Evolutionary conservation across 2,797 vertebrate species (phyloP).

Genomic region (Coendou prehensilis): DNA sequence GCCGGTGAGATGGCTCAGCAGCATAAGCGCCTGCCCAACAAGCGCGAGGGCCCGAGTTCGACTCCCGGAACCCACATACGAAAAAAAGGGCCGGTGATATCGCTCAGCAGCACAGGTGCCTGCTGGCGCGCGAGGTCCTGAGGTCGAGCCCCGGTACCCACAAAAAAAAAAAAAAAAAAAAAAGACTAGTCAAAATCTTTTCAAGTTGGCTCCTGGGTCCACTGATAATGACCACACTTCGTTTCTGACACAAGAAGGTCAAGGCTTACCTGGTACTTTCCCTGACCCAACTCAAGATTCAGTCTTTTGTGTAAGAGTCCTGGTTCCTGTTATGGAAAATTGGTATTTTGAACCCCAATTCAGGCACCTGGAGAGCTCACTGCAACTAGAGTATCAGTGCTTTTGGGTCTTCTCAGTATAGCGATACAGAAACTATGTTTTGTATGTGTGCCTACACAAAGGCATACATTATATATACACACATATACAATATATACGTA

Average conservation of each 20-base stretch:
- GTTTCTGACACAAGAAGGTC: not conserved
- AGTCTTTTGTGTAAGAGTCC: not conserved
- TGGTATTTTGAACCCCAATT: not conserved
- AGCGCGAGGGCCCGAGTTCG: too few relatives aligned
- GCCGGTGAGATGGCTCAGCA: too few relatives aligned
- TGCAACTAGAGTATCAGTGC: not conserved
- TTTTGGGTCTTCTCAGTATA: not conserved
- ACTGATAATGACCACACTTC: not conserved
- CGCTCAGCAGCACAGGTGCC: too few relatives aligned
- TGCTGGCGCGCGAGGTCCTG: too few relatives aligned
- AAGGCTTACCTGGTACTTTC: not conserved
- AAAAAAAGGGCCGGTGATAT: too few relatives aligned
- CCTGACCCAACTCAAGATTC: not conserved
- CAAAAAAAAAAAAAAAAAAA: too few relatives aligned
- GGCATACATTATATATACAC: not conserved
- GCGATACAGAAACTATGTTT: not conserved
- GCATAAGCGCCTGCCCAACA: too few relatives aligned
- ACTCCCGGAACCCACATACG: too few relatives aligned
- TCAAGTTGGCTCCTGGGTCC: not conserved
- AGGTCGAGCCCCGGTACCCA: too few relatives aligned
- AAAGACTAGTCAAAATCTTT: too few relatives aligned
- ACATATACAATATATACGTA: not conserved
- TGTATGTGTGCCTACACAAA: not conserved
- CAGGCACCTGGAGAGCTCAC: not conserved
- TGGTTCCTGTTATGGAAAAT: not conserved